Evolutionary conservation across 2,797 vertebrate genomes (phyloP).

Genomic region (Mormyrus proboscirostris): DNA sequence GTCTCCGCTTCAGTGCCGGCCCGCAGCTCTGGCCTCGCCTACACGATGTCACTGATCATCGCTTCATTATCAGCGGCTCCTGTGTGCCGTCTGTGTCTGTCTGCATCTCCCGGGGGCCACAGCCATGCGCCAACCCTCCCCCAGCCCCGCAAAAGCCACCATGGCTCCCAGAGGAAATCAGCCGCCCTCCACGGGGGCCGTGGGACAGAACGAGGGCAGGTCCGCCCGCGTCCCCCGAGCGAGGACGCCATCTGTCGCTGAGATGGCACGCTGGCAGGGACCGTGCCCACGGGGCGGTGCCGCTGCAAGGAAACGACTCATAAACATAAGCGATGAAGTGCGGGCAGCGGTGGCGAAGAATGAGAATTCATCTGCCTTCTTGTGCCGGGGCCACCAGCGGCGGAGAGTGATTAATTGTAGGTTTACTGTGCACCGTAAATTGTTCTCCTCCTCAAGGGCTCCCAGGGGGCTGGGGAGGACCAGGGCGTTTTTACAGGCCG

Average conservation of each 20-base stretch:
- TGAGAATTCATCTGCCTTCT: conserved; percentile 89
- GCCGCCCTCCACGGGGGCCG: conserved; percentile 58
- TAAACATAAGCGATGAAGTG: conserved; percentile 94
- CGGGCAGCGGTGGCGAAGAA: conserved; percentile 75
- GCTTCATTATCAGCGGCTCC: conserved; percentile 42
- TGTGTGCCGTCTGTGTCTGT: conserved; percentile 31
- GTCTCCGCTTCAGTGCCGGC: neutral
- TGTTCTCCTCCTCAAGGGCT: conserved; percentile 68
- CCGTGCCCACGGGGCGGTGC: conserved; percentile 51
- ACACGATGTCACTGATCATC: conserved; percentile 26
- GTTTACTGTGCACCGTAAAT: conserved; percentile 84
- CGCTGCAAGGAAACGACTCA: conserved; percentile 77
- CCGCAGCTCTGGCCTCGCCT: neutral
- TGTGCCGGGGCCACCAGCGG: conserved; percentile 71
- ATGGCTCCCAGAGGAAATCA: conserved; percentile 93
- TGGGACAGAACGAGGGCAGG: conserved; percentile 65
- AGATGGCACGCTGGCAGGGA: conserved; percentile 50
- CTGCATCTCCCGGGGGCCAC: neutral
- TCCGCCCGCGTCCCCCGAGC: conserved; percentile 54
- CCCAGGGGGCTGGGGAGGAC: conserved; percentile 54
- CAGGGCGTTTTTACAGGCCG: conserved; percentile 56
- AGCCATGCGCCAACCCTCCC: neutral
- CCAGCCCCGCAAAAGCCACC: conserved; percentile 62
- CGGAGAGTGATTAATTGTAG: conserved; percentile 86
- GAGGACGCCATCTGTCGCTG: conserved; percentile 62